Evolutionary conservation across 2,888 invertebrate species (phyloP).

Genomic region (Omphaloscelis lunosa): DNA sequence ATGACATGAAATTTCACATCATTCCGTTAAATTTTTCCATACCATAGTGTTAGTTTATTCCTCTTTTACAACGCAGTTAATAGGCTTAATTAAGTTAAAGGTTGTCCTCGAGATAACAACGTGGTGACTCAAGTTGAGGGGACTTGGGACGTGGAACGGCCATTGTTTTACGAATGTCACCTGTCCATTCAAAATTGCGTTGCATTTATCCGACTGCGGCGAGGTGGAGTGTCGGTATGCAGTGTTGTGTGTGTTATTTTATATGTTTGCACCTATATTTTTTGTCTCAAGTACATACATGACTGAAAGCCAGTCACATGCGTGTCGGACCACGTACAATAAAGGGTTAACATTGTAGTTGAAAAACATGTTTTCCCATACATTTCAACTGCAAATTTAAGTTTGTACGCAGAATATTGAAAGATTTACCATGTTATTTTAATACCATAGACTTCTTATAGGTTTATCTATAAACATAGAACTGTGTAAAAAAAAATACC

Average conservation of each 20-base stretch:
- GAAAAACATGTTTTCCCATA: no score
- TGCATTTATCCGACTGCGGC: conserved; percentile 13
- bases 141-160: conserved; percentile 53
- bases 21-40: background rate
- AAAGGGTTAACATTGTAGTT: no score
- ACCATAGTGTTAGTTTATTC: background rate
- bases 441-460: no score
- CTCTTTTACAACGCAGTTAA: background rate
- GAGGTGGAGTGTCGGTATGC: background rate
- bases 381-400: no score
- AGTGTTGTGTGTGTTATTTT: background rate
- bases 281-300: background rate
- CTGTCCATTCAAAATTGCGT: conserved; percentile 28
- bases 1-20: background rate
- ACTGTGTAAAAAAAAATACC: no score
- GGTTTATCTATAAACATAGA: no score
- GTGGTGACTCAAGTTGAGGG: conserved; percentile 51
- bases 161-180: conserved; percentile 64
- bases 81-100: conserved; percentile 28
- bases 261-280: background rate
- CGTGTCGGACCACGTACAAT: no score
- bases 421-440: no score
- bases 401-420: no score
- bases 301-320: no score
- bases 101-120: conserved; percentile 45